phyloP scores from a whole-genome alignment of 2,888 invertebrate genomes.

The Scaptomyza parva region DNA sequence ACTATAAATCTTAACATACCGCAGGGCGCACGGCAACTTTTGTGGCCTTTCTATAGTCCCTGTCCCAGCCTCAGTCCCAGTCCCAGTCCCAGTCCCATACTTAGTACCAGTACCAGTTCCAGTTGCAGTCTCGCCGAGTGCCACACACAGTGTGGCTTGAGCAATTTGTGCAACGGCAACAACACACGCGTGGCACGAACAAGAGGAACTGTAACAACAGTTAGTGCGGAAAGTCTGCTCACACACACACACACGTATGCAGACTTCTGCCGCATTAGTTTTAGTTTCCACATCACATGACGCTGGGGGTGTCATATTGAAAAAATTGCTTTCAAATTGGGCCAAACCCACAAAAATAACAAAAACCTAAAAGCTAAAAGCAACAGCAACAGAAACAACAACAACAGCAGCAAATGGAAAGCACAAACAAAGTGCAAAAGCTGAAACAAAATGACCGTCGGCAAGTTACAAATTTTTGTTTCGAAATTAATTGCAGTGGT shows the following conservation, averaged over 20 bases:
- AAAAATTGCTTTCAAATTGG: conserved; percentile 76
- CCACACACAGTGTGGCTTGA: conserved; percentile 77
- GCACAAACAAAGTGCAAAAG: conserved; percentile 42
- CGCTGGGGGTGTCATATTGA: conserved; percentile 75
- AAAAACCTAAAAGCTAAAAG: conserved; percentile 9
- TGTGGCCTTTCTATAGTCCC: conserved; percentile 39
- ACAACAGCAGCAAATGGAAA: conserved; percentile 25
- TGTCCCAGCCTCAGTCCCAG: not conserved
- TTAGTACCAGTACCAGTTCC: not conserved
- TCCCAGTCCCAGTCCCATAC: not conserved
- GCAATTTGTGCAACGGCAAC: conserved; percentile 70
- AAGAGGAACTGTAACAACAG: conserved; percentile 45
- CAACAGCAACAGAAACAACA: conserved; percentile 1
- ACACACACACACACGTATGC: conserved; percentile 34
- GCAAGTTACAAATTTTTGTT: conserved; percentile 63
- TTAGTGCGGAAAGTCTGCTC: conserved; percentile 49
- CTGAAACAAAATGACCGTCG: conserved; percentile 65
- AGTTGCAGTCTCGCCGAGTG: conserved; percentile 33
- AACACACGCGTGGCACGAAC: conserved; percentile 23
- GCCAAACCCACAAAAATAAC: conserved; percentile 46
- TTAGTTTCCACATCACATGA: conserved; percentile 74
- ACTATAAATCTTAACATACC: conserved; percentile 77
- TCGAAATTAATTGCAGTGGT: conserved; percentile 72
- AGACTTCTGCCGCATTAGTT: conserved; percentile 62
- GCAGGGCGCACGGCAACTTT: conserved; percentile 69